Evolutionary conservation across 2,113 vertebrate genomes (phyloP).

Genomic region (Neotoma lepida): DNA sequence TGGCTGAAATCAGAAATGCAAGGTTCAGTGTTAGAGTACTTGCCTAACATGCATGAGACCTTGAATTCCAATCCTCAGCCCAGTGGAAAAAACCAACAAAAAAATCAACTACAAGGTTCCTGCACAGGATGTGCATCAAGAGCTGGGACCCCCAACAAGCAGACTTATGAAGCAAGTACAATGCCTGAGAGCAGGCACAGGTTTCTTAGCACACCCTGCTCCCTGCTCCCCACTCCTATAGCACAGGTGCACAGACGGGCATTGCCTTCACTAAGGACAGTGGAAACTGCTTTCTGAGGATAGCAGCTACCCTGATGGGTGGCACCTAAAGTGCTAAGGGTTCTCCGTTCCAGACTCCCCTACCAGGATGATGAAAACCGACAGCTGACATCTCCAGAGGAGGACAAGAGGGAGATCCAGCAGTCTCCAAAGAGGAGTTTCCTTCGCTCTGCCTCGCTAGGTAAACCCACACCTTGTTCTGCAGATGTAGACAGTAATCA

Average conservation of each 20-base stretch:
- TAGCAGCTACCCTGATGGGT: not conserved
- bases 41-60: not conserved
- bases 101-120: no score
- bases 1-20: not conserved
- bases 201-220: not conserved
- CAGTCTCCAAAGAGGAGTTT: slow-evolving; percentile 93
- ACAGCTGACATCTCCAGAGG: slow-evolving; percentile 92
- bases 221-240: not conserved
- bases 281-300: not conserved
- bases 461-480: slow-evolving; percentile 81
- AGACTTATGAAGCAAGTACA: not conserved
- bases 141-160: not conserved
- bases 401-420: slow-evolving; percentile 85
- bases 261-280: not conserved
- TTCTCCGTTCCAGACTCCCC: slow-evolving; percentile 89
- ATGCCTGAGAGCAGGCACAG: not conserved
- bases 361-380: slow-evolving; percentile 94
- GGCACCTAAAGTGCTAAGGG: not conserved
- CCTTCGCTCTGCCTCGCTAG: slow-evolving; percentile 94
- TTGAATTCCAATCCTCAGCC: not conserved
- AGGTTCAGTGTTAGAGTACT: not conserved
- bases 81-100: not conserved
- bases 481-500: not conserved
- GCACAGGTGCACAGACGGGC: no score
- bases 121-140: not conserved